Percentiles rank a stretch among this genome's conserved stretches.
phyloP scores from a whole-genome alignment of 2,797 vertebrate species.

The Halcyon chelicuti region DNA sequence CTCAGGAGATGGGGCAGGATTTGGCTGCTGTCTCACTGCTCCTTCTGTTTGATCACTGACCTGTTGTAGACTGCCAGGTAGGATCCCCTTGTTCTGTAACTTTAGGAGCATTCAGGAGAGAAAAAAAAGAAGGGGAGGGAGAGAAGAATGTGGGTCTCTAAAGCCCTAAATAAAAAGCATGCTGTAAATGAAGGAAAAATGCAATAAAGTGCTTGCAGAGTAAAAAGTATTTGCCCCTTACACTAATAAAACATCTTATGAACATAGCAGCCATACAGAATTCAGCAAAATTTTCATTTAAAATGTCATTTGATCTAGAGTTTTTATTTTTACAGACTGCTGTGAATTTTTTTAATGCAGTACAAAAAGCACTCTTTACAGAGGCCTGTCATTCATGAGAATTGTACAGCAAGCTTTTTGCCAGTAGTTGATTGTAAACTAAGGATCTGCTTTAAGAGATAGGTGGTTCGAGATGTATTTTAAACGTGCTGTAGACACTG shows the following conservation, averaged over 20 bases:
- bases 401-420: constrained; percentile 15
- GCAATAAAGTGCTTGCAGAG: constrained; percentile 53
- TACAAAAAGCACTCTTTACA: constrained; percentile 30
- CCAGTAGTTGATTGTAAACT: not conserved
- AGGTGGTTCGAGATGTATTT: constrained; percentile 9
- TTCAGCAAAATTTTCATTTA: constrained; percentile 47
- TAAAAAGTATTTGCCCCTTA: constrained; percentile 44
- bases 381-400: constrained; percentile 46
- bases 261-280: constrained; percentile 37
- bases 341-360: constrained; percentile 50
- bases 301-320: constrained; percentile 50
- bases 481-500: constrained; percentile 1
- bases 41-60: constrained; percentile 86
- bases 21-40: constrained; percentile 70
- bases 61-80: constrained; percentile 80
- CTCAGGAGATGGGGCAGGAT: constrained; percentile 69
- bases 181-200: constrained; percentile 77
- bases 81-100: constrained; percentile 79
- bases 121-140: not conserved
- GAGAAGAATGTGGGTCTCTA: constrained; percentile 83
- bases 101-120: constrained; percentile 75
- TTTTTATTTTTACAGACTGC: constrained; percentile 63
- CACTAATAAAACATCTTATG: constrained; percentile 50
- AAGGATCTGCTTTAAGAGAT: constrained; percentile 25
- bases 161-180: constrained; percentile 74